Evolutionary conservation across 2,888 invertebrate genomes (phyloP).

Genomic region (Cephus rjabovi): DNA sequence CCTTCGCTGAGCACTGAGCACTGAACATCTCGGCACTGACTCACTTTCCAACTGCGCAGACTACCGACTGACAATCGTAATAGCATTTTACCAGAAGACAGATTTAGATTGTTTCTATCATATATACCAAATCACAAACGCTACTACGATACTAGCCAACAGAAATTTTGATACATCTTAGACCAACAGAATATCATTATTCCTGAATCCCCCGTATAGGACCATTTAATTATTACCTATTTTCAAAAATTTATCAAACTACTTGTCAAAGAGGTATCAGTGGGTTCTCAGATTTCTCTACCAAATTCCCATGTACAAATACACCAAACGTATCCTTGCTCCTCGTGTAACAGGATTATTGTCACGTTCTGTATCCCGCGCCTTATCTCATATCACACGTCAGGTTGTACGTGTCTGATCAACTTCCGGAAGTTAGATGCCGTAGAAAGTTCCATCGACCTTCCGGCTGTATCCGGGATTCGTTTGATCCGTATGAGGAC

Average conservation of each 20-base stretch:
- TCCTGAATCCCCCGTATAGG: not conserved
- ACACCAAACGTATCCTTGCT: not conserved
- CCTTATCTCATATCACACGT: not conserved
- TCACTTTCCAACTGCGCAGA: conserved; percentile 32
- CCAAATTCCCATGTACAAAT: not conserved
- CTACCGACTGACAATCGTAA: not conserved
- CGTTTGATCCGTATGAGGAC: conserved; percentile 82
- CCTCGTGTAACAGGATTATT: not conserved
- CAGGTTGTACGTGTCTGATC: not conserved
- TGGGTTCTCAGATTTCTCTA: not conserved
- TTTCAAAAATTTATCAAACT: no score
- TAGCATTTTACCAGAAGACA: not conserved
- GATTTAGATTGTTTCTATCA: not conserved
- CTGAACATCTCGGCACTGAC: conserved; percentile 45
- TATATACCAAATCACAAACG: not conserved
- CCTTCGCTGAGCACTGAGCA: conserved; percentile 40
- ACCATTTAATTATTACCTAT: no score
- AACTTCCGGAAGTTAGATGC: conserved; percentile 41
- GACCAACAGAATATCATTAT: not conserved
- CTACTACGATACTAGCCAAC: not conserved
- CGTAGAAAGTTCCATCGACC: conserved; percentile 70
- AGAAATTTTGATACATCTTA: not conserved
- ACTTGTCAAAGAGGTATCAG: not conserved
- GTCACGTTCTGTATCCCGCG: not conserved
- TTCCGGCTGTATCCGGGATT: conserved; percentile 86